A percentile compares a stretch with the other conserved stretches of the same genome.
Conservation (phyloP, 2,797 vertebrate genomes). For the Liasis olivaceus region DNA sequence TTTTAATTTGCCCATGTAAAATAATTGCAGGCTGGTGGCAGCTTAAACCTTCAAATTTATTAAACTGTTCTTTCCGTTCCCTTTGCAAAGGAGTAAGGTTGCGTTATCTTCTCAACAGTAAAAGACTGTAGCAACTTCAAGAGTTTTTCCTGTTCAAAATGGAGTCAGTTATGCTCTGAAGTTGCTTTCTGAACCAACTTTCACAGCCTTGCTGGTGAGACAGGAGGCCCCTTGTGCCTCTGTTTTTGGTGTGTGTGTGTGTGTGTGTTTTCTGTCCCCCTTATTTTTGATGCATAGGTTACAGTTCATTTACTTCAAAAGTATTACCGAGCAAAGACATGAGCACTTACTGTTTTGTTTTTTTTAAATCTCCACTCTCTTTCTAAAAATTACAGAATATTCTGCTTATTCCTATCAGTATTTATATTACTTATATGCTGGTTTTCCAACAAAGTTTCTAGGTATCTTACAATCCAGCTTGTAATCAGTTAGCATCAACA, state of each 20-base stretch:
- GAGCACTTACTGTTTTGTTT: not conserved
- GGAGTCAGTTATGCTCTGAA: slow-evolving; percentile 68
- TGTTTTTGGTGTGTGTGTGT: not conserved
- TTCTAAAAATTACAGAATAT: not conserved
- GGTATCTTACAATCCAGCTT: not conserved
- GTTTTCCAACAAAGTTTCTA: not conserved
- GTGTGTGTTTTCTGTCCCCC: not conserved
- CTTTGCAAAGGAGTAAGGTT: slow-evolving; percentile 54
- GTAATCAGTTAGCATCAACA: not conserved
- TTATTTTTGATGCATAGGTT: not conserved
- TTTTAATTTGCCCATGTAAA: slow-evolving; percentile 70
- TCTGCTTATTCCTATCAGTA: not conserved
- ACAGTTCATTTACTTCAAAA: not conserved
- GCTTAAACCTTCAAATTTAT: slow-evolving; percentile 63
- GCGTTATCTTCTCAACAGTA: slow-evolving; percentile 52
- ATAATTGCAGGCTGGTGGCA: slow-evolving; percentile 65
- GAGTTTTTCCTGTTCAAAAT: slow-evolving; percentile 59
- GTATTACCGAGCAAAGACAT: not conserved
- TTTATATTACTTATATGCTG: not conserved
- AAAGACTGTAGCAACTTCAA: slow-evolving; percentile 64
- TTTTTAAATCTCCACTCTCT: not conserved
- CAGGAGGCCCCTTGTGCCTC: not conserved
- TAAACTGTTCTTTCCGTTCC: slow-evolving; percentile 57
- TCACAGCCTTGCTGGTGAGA: slow-evolving; percentile 26
- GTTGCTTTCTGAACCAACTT: slow-evolving; percentile 66